Evolutionary conservation across 1,140 invertebrate genomes (phyloP).

Genomic region (Brachionus angularis): DNA sequence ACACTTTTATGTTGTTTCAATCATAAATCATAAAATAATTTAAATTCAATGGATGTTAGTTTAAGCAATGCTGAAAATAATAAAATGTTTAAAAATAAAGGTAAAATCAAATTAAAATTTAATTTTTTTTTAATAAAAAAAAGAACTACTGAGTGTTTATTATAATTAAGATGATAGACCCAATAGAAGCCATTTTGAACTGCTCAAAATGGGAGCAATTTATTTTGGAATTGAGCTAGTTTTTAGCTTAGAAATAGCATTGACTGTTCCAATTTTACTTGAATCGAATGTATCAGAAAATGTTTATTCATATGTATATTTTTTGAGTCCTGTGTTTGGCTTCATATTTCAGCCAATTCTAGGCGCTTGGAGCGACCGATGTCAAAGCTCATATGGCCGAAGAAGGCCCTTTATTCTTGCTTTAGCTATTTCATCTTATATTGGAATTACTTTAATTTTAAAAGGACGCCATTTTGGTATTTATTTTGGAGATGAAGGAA

Average conservation of each 20-base stretch:
- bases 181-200: neutral
- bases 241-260: constrained; percentile 28
- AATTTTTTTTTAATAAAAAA: neutral
- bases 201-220: constrained; percentile 32
- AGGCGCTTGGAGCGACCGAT: constrained; percentile 58
- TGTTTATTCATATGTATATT: constrained; percentile 30
- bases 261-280: constrained; percentile 36
- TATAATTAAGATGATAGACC: constrained; percentile 25
- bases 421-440: neutral
- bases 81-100: no score
- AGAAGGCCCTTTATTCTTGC: constrained; percentile 60
- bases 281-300: constrained; percentile 21
- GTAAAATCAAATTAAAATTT: neutral
- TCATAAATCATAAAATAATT: no score
- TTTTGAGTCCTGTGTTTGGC: constrained; percentile 57
- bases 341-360: constrained; percentile 59
- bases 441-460: constrained; percentile 18
- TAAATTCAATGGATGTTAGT: no score
- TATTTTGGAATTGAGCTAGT: constrained; percentile 39
- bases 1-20: no score
- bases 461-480: constrained; percentile 16
- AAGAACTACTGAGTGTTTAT: neutral
- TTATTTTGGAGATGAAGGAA: neutral
- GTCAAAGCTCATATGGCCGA: constrained; percentile 50
- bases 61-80: no score